Conservation (phyloP, 2,113 vertebrate species). For the Ardeotis arabs region DNA sequence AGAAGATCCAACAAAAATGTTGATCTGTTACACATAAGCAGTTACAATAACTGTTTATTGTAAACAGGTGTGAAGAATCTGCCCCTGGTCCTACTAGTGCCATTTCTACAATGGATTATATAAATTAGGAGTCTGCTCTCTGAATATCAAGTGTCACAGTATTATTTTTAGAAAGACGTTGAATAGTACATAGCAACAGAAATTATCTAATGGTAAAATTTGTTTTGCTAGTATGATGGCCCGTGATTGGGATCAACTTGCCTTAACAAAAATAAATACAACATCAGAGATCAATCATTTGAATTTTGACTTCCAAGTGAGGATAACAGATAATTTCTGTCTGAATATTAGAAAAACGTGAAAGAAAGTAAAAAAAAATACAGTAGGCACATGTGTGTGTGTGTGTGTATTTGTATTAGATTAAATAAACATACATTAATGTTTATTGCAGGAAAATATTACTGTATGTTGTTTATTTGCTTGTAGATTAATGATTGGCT, state of each 20-base stretch:
- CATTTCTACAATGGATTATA: not conserved
- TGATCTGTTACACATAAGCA: no score
- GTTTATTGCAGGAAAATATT: not conserved
- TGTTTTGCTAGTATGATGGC: not conserved
- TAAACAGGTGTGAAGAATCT: not conserved
- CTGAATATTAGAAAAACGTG: not conserved
- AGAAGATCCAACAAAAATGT: not conserved
- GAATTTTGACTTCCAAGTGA: accelerated
- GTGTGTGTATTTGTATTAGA: not conserved
- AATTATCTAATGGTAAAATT: not conserved
- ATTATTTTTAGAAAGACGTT: not conserved
- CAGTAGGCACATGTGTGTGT: accelerated
- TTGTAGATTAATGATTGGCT: not conserved
- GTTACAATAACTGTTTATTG: not conserved
- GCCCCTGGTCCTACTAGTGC: not conserved
- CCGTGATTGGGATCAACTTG: not conserved
- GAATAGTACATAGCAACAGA: not conserved
- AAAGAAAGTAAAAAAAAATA: not conserved
- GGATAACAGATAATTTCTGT: not conserved
- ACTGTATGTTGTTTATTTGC: not conserved
- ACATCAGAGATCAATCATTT: not conserved
- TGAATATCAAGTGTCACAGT: not conserved
- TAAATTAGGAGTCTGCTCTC: not conserved
- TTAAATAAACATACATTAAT: not conserved
- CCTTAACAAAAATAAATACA: not conserved